These are phyloP conservation scores for Pocota personata DNA, from an alignment of 2,888 invertebrate species.

Conservation along the genomic window DNA sequence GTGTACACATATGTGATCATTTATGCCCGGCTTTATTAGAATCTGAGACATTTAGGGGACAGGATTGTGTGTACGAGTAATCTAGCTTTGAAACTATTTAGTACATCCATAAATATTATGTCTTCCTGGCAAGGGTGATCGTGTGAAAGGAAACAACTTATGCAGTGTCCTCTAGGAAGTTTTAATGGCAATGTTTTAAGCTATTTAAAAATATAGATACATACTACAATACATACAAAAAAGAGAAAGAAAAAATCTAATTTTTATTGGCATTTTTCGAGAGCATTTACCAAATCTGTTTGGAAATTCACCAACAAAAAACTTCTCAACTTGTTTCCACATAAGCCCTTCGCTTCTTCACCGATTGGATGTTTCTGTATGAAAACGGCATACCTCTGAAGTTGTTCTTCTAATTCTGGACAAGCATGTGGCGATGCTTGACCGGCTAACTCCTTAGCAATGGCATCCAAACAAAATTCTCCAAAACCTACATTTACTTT, in stretches of 20 bases:
- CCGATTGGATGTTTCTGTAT: conserved; percentile 64
- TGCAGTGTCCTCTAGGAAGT: too few relatives aligned
- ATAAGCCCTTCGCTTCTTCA: conserved; percentile 47
- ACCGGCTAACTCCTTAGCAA: conserved; percentile 78
- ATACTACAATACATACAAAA: too few relatives aligned
- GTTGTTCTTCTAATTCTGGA: conserved; percentile 77
- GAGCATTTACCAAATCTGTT: conserved; percentile 76
- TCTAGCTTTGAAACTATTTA: too few relatives aligned
- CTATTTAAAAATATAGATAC: neutral
- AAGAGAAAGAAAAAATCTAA: neutral
- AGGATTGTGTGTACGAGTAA: too few relatives aligned
- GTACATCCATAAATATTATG: too few relatives aligned
- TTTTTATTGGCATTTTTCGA: neutral
- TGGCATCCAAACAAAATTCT: conserved; percentile 72
- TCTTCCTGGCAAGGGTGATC: too few relatives aligned
- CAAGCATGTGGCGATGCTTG: conserved; percentile 64
- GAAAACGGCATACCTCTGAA: conserved; percentile 77
- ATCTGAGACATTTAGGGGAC: too few relatives aligned
- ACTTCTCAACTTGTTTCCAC: conserved; percentile 74
- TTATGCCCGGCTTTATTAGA: too few relatives aligned
- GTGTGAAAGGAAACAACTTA: too few relatives aligned
- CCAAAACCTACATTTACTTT: conserved; percentile 20
- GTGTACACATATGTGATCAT: too few relatives aligned
- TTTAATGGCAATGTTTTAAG: too few relatives aligned
- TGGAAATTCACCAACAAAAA: conserved; percentile 79